Conservation (phyloP, 2,113 vertebrate species). For the Thinocorus orbignyianus region DNA sequence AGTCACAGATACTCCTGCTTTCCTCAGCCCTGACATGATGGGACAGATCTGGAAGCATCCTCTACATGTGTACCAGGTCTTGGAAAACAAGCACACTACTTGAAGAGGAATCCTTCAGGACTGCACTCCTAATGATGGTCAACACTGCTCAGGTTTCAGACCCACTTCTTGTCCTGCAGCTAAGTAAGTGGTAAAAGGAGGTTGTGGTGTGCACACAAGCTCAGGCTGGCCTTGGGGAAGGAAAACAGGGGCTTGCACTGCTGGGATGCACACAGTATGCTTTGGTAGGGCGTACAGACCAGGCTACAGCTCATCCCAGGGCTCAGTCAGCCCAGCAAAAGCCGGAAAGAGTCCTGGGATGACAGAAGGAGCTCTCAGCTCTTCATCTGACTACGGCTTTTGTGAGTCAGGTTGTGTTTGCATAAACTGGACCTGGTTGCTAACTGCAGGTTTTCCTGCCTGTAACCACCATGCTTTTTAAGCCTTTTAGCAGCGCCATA, state of each 20-base stretch:
- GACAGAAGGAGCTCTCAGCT: constrained; percentile 37
- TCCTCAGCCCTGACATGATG: background rate
- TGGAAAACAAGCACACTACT: background rate
- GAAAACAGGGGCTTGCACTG: background rate
- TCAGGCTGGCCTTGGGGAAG: background rate
- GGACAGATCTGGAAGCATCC: background rate
- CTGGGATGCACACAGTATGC: background rate
- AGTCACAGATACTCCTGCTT: background rate
- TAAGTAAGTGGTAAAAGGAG: background rate
- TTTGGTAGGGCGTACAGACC: background rate
- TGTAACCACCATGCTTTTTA: background rate
- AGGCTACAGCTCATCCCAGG: background rate
- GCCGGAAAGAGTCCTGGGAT: background rate
- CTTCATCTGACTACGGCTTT: background rate
- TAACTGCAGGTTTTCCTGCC: constrained; percentile 54
- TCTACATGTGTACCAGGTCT: background rate
- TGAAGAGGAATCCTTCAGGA: background rate
- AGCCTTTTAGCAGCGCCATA: background rate
- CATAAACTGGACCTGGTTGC: constrained; percentile 52
- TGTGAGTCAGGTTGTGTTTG: constrained; percentile 65
- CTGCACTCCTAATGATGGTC: background rate
- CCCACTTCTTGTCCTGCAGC: background rate
- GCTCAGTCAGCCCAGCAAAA: background rate
- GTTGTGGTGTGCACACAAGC: background rate
- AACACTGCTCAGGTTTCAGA: background rate